These are phyloP conservation scores for Dermolepida albohirtum DNA, from an alignment of 2,888 invertebrate species.

Conservation along the genomic window DNA sequence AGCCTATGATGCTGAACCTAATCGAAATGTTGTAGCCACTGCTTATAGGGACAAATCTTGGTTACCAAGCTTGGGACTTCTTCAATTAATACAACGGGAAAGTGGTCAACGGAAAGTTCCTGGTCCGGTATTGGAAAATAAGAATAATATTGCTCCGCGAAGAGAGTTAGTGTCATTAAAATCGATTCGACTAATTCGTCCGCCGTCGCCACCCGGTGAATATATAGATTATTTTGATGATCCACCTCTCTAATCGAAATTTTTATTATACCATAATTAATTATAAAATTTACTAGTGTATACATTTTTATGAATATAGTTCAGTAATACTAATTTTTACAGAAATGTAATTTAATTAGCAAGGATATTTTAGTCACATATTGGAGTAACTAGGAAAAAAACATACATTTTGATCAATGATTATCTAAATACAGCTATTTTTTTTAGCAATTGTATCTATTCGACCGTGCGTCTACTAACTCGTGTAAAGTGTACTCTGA, in stretches of 20 bases:
- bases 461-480: too few species aligned
- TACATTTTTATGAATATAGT: too few species aligned
- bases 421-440: too few species aligned
- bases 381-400: too few species aligned
- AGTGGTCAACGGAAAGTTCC: constrained; percentile 84
- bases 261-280: too few species aligned
- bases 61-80: constrained; percentile 87
- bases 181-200: constrained; percentile 50
- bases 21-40: constrained; percentile 94
- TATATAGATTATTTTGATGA: constrained; percentile 56
- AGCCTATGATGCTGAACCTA: constrained; percentile 95
- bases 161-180: constrained; percentile 58
- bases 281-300: too few species aligned
- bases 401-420: too few species aligned
- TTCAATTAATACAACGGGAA: constrained; percentile 85
- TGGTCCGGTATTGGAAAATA: constrained; percentile 67
- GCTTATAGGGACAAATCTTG: constrained; percentile 81
- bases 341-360: too few species aligned
- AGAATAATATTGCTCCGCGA: constrained; percentile 46
- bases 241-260: constrained; percentile 46
- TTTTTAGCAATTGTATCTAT: too few species aligned
- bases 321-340: too few species aligned
- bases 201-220: constrained; percentile 52
- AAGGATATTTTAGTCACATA: too few species aligned
- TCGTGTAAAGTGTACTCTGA: too few species aligned